Percentiles rank a stretch among this genome's conserved stretches.
Evolutionary conservation across 2,113 vertebrate genomes (phyloP).

Genomic region (Boleophthalmus pectinirostris): DNA sequence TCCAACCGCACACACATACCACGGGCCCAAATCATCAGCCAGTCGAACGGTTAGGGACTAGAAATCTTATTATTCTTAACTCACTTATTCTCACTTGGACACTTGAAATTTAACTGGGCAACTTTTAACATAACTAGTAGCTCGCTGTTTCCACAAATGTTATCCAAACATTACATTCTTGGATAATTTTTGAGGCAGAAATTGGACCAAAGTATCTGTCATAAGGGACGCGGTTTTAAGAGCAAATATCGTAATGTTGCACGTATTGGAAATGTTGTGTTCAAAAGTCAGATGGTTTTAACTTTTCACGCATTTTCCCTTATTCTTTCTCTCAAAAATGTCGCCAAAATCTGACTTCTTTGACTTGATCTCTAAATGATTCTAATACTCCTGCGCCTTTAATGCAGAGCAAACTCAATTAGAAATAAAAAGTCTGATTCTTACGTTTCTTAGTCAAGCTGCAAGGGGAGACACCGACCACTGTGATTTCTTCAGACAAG

Average conservation of each 20-base stretch:
- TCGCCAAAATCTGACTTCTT: too few species aligned
- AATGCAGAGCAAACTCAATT: too few species aligned
- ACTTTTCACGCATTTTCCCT: too few species aligned
- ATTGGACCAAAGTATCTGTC: neutral
- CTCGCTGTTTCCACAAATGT: neutral
- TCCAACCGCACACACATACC: slow-evolving; percentile 49
- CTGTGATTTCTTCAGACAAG: too few species aligned
- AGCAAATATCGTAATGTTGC: neutral
- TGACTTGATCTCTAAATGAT: too few species aligned
- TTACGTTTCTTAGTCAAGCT: too few species aligned
- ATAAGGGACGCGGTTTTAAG: neutral
- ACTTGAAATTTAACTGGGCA: neutral
- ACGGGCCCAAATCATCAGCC: slow-evolving; percentile 34
- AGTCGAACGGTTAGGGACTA: neutral
- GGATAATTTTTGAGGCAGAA: neutral
- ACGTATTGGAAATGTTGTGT: too few species aligned
- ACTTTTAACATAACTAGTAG: neutral
- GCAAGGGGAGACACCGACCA: too few species aligned
- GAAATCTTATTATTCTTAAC: neutral
- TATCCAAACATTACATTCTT: neutral
- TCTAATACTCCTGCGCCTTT: too few species aligned
- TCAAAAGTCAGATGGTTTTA: too few species aligned
- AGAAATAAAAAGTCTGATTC: too few species aligned
- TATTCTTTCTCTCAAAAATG: too few species aligned
- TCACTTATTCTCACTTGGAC: neutral